Conservation (phyloP, 2,113 vertebrate genomes). For the Otolemur garnettii region DNA sequence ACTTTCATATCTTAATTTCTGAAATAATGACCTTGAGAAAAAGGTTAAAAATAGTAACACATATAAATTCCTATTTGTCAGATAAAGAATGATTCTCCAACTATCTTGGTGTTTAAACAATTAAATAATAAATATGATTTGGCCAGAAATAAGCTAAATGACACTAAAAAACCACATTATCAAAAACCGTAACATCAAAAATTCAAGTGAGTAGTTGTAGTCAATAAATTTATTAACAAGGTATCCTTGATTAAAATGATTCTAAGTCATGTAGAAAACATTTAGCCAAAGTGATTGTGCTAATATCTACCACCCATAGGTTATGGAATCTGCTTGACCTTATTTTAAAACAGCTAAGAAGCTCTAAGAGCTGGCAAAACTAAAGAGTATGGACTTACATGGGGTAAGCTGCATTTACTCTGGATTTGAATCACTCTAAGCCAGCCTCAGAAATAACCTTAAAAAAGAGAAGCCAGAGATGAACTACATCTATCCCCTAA, state of each 20-base stretch:
- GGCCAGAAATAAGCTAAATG: slow-evolving; percentile 13
- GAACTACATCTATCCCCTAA: neutral
- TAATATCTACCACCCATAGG: neutral
- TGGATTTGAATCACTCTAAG: neutral
- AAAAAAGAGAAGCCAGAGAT: neutral
- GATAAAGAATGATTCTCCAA: neutral
- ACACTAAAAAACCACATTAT: neutral
- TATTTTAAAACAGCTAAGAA: neutral
- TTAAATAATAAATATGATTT: slow-evolving; percentile 12
- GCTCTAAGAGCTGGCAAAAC: slow-evolving; percentile 9
- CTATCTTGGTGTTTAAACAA: neutral
- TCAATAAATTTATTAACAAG: neutral
- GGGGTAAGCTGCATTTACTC: neutral
- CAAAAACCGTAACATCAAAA: neutral
- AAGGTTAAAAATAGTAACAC: slow-evolving; percentile 14
- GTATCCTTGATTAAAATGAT: neutral
- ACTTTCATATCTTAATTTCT: neutral
- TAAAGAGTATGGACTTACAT: neutral
- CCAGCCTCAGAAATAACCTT: neutral
- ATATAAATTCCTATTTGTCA: neutral
- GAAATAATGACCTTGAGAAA: too few species aligned
- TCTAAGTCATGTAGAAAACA: slow-evolving; percentile 8
- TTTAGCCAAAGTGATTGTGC: neutral
- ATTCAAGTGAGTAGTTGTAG: neutral
- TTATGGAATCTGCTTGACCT: neutral